Conservation (phyloP, 2,797 vertebrate species). For the Taeniopygia guttata region DNA sequence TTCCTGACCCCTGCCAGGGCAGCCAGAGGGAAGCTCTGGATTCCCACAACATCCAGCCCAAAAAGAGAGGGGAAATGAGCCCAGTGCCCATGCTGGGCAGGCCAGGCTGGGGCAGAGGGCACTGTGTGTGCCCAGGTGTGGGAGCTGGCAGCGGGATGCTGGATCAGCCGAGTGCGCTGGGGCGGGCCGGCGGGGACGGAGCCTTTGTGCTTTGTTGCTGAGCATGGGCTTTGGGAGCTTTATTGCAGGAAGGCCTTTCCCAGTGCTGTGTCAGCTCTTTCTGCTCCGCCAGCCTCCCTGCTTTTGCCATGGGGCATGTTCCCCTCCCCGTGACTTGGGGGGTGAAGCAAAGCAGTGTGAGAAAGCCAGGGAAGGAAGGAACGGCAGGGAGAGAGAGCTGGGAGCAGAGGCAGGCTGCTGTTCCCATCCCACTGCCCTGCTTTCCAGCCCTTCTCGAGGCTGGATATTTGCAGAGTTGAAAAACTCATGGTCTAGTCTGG, state of each 20-base stretch:
- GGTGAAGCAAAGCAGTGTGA: conserved; percentile 8
- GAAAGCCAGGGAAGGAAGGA: neutral
- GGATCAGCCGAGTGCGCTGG: conserved; percentile 29
- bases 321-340: conserved; percentile 37
- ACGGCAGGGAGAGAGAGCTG: neutral
- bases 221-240: conserved; percentile 66
- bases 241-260: conserved; percentile 50
- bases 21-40: no score
- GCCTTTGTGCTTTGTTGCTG: conserved; percentile 78
- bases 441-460: neutral
- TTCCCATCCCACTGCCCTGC: neutral
- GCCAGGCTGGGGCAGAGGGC: neutral
- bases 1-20: no score
- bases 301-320: conserved; percentile 39
- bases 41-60: neutral
- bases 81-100: neutral
- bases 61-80: neutral
- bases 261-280: conserved; percentile 71
- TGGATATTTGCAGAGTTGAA: neutral
- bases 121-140: conserved; percentile 10
- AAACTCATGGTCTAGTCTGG: neutral
- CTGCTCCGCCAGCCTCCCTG: conserved; percentile 38
- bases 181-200: conserved; percentile 26
- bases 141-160: conserved; percentile 28
- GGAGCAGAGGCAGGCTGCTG: neutral